Percentiles rank a stretch among this genome's conserved stretches.
These are phyloP conservation scores for Cryptotis parvus DNA, from an alignment of 2,113 vertebrate genomes.

Conservation along the genomic window DNA sequence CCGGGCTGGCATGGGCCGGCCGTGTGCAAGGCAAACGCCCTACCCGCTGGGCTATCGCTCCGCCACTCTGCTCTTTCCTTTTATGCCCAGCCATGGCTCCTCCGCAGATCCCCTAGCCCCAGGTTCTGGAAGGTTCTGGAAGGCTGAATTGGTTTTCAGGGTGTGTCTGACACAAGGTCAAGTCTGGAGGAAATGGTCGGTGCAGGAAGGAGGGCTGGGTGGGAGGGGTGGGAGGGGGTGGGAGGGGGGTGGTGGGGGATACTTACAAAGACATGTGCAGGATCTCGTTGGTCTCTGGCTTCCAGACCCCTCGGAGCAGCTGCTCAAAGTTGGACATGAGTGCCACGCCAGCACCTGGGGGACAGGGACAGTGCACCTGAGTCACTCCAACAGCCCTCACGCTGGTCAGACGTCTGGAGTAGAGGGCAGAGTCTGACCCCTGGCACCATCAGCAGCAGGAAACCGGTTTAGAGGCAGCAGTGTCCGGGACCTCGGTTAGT, in stretches of 20 bases:
- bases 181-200: neutral
- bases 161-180: neutral
- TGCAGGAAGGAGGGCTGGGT: no score
- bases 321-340: constrained; percentile 98
- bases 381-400: neutral
- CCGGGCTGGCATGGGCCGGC: no score
- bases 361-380: constrained; percentile 7
- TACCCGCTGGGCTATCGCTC: no score
- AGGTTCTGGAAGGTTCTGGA: neutral
- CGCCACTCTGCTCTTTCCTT: no score
- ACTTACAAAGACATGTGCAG: constrained; percentile 99
- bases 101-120: neutral
- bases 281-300: constrained; percentile 96
- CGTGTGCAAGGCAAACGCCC: no score
- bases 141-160: neutral
- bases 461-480: no score
- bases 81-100: no score
- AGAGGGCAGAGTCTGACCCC: no score
- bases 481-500: no score
- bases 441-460: no score
- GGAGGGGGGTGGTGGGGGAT: neutral
- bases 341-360: constrained; percentile 94
- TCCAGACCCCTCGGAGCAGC: constrained; percentile 97
- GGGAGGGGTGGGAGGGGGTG: no score
- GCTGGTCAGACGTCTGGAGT: neutral